These are phyloP conservation scores for Meriones unguiculatus DNA, from an alignment of 2,113 vertebrate species.

Conservation along the genomic window DNA sequence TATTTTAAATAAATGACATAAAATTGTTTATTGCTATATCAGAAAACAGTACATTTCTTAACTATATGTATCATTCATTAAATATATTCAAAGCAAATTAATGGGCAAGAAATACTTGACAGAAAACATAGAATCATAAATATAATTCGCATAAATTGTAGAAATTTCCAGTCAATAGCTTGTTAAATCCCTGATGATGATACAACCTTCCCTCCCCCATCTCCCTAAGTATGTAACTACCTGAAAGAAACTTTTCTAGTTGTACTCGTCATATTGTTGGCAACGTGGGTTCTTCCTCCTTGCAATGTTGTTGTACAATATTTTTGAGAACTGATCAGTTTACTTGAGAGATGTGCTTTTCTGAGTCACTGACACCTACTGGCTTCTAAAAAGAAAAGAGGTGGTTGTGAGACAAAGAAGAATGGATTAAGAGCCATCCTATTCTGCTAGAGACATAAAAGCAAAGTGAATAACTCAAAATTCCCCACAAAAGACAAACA, in stretches of 20 bases:
- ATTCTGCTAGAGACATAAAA: background rate
- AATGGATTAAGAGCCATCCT: background rate
- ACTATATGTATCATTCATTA: background rate
- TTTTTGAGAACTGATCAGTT: background rate
- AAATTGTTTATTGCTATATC: slow-evolving; percentile 46
- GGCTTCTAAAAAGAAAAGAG: background rate
- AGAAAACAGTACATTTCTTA: slow-evolving; percentile 42
- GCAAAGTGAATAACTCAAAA: slow-evolving; percentile 30
- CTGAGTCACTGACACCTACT: background rate
- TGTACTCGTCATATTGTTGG: background rate
- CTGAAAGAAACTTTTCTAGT: slow-evolving; percentile 2
- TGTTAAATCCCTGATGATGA: background rate
- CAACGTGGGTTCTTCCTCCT: background rate
- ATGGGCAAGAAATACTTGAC: background rate
- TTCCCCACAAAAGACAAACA: background rate
- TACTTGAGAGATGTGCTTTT: background rate
- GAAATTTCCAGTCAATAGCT: slow-evolving; percentile 31
- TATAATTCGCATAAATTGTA: slow-evolving; percentile 38
- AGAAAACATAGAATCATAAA: slow-evolving; percentile 20
- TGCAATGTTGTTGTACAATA: background rate
- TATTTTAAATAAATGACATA: background rate
- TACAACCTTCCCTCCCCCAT: background rate
- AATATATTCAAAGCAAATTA: slow-evolving; percentile 47
- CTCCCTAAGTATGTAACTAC: background rate
- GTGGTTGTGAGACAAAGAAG: background rate